phyloP scores from a whole-genome alignment of 2,797 vertebrate species.

The Morelia viridis region DNA sequence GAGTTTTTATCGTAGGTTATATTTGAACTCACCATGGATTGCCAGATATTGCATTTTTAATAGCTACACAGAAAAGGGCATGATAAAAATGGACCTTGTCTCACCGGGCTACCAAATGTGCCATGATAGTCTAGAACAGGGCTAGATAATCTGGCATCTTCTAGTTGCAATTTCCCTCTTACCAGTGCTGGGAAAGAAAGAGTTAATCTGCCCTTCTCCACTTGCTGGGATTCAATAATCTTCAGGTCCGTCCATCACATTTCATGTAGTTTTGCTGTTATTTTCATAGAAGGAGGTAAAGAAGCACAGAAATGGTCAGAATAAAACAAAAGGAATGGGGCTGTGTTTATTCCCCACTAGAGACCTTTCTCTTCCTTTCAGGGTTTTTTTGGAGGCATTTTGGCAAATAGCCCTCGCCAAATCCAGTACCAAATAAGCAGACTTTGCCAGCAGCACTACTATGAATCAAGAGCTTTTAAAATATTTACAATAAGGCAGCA shows the following conservation, averaged over 20 bases:
- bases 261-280: not conserved
- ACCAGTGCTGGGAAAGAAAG: not conserved
- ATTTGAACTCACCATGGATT: not conserved
- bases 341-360: not conserved
- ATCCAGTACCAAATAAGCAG: constrained; percentile 11
- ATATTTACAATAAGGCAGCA: not conserved
- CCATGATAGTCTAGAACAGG: not conserved
- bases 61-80: not conserved
- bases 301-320: constrained; percentile 4
- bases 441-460: constrained; percentile 11
- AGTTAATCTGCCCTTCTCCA: not conserved
- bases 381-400: constrained; percentile 14
- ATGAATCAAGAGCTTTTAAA: constrained; percentile 18
- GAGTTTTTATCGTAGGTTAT: not conserved
- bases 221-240: not conserved
- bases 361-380: not conserved
- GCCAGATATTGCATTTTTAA: not conserved
- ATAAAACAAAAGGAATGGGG: constrained; percentile 5
- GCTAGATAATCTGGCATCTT: not conserved
- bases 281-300: constrained; percentile 4
- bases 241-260: not conserved
- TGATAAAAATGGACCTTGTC: not conserved
- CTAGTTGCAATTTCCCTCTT: not conserved
- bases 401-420: not conserved
- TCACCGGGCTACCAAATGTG: not conserved